These are phyloP conservation scores for Drosophila lutescens DNA, from an alignment of 2,888 invertebrate genomes.

Conservation along the genomic window DNA sequence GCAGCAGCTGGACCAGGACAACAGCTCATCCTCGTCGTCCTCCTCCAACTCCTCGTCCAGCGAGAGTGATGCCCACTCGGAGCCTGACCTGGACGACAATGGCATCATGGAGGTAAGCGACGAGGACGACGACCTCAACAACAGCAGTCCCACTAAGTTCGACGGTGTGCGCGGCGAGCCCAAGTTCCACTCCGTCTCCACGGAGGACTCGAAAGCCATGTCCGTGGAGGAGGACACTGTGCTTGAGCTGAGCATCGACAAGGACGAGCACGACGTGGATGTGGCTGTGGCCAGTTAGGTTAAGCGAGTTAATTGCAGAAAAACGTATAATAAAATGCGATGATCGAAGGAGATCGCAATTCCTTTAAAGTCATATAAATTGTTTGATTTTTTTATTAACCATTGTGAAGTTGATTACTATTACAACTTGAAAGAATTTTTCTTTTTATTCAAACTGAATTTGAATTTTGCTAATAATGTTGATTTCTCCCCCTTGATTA, in stretches of 20 bases:
- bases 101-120: constrained; percentile 77
- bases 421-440: too few relatives aligned
- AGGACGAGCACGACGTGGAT: constrained; percentile 76
- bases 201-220: constrained; percentile 74
- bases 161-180: constrained; percentile 46
- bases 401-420: too few relatives aligned
- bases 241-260: constrained; percentile 79
- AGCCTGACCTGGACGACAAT: constrained; percentile 50
- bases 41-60: constrained; percentile 84
- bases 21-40: constrained; percentile 84
- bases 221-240: constrained; percentile 81
- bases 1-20: constrained; percentile 90
- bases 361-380: too few relatives aligned
- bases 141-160: constrained; percentile 51
- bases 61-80: constrained; percentile 53
- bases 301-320: background rate
- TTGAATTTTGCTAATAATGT: too few relatives aligned
- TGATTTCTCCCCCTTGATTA: too few relatives aligned
- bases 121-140: constrained; percentile 65
- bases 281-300: constrained; percentile 59
- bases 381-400: too few relatives aligned
- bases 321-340: constrained; percentile 6
- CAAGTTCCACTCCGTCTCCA: constrained; percentile 60
- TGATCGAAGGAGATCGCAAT: background rate
- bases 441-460: too few relatives aligned